A percentile compares a stretch with the other conserved stretches of the same genome.
phyloP scores from a whole-genome alignment of 2,888 invertebrate genomes.

The Cryptocephalus primarius region DNA sequence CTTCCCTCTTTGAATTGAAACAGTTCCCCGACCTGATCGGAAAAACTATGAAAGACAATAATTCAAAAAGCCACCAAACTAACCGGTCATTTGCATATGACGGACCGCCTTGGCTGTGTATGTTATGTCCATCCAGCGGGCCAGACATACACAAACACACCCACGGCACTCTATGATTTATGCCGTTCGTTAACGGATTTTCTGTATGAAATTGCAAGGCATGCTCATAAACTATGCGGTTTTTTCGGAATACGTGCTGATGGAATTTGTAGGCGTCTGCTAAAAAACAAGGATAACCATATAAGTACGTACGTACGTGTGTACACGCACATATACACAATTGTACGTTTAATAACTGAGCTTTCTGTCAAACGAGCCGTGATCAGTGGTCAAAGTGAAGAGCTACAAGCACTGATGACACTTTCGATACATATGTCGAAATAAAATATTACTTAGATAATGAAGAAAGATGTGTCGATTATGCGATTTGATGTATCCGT shows the following conservation, averaged over 20 bases:
- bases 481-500: too few relatives aligned
- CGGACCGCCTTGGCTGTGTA: conserved; percentile 16
- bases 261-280: not conserved
- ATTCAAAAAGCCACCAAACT: not conserved
- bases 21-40: not conserved
- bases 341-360: too few relatives aligned
- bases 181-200: conserved; percentile 20
- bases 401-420: too few relatives aligned
- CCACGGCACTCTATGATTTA: conserved; percentile 20
- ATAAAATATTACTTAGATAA: too few relatives aligned
- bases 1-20: too few relatives aligned
- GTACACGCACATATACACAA: too few relatives aligned
- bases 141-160: conserved; percentile 12
- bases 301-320: too few relatives aligned
- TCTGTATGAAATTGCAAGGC: conserved; percentile 5
- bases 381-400: too few relatives aligned
- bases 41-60: not conserved
- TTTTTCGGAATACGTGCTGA: not conserved
- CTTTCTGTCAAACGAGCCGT: too few relatives aligned
- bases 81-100: conserved; percentile 14
- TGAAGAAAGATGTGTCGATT: too few relatives aligned
- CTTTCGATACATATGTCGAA: too few relatives aligned
- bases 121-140: not conserved
- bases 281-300: too few relatives aligned
- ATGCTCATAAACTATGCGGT: not conserved